phyloP scores from a whole-genome alignment of 2,113 vertebrate species.

The Saccopteryx bilineata region DNA sequence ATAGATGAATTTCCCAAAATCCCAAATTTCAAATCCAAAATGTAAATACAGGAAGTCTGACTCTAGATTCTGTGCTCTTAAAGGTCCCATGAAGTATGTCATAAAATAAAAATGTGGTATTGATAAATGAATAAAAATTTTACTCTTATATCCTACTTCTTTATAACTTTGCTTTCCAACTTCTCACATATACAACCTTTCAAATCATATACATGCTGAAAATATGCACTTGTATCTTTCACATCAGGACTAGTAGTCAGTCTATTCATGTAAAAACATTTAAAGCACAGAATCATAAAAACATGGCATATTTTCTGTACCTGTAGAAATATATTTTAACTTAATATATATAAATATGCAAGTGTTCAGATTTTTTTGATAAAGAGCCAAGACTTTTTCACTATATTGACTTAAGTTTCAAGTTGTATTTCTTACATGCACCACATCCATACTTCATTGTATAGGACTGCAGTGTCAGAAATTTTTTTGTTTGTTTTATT shows the following conservation, averaged over 20 bases:
- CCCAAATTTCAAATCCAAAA: neutral
- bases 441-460: neutral
- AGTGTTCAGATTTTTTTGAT: neutral
- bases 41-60: neutral
- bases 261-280: neutral
- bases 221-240: neutral
- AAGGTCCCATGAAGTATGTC: too few species aligned
- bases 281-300: slow-evolving; percentile 41
- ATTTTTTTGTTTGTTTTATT: neutral
- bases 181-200: neutral
- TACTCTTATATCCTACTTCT: neutral
- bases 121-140: neutral
- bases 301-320: neutral
- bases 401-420: neutral
- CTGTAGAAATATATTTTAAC: slow-evolving; percentile 10
- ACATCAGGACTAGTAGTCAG: neutral
- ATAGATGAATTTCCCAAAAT: neutral
- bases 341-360: neutral
- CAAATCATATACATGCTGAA: neutral
- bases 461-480: neutral
- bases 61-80: neutral
- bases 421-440: neutral
- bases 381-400: neutral
- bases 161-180: neutral
- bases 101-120: neutral